Evolutionary conservation across 2,113 vertebrate species (phyloP).

Genomic region (Myotis davidii): DNA sequence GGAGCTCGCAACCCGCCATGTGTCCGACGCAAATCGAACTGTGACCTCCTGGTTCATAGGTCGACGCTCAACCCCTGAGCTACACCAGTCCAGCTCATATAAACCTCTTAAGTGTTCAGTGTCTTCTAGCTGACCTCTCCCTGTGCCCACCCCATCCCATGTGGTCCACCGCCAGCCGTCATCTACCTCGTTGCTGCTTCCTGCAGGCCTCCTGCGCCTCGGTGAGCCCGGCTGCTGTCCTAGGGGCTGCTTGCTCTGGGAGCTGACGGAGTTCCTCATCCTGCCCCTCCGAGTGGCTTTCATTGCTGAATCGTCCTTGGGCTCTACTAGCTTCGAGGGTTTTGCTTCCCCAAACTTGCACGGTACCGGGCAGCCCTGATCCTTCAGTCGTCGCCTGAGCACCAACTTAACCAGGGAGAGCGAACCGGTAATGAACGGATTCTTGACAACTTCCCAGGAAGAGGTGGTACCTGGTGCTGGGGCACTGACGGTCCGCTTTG

Average conservation of each 20-base stretch:
- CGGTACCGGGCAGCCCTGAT: background rate
- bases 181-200: slow-evolving; percentile 31
- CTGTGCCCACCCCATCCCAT: background rate
- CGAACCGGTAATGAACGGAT: background rate
- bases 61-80: too few relatives aligned
- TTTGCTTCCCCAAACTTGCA: slow-evolving; percentile 32
- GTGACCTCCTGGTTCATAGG: too few relatives aligned
- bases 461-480: background rate
- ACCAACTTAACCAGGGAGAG: slow-evolving; percentile 70
- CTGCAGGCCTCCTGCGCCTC: background rate
- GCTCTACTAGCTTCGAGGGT: background rate
- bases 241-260: background rate
- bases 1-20: too few relatives aligned
- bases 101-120: background rate
- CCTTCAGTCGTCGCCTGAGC: slow-evolving; percentile 47
- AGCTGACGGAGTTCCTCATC: background rate
- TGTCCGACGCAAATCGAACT: too few relatives aligned
- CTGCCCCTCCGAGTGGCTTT: background rate
- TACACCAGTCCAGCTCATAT: too few relatives aligned
- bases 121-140: background rate
- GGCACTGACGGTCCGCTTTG: background rate
- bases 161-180: background rate
- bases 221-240: background rate
- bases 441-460: slow-evolving; percentile 66
- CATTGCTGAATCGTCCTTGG: background rate